Evolutionary conservation across 2,113 vertebrate species (phyloP), one percentile per base, ranked within the genome.

Genomic region (Centropristis striata): DNA sequence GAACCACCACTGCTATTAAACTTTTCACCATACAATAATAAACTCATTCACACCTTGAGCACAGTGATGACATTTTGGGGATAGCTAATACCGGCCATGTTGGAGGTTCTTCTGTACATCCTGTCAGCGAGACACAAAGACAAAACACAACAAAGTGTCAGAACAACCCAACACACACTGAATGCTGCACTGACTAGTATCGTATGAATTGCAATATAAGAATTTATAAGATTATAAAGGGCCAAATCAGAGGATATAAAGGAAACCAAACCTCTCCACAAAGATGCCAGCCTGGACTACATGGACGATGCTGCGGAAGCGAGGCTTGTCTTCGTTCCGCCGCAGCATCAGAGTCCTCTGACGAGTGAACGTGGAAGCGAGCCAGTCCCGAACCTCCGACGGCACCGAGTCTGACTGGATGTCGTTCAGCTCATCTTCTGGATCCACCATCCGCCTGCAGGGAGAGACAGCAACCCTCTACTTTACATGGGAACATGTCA

Each of bases 201-300:
- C 6, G 32, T 32, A 32, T 32, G 6, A 32, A 3, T 6, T 4
- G 3, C 3, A 32, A 32, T 32, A 32, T 6, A 32, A 32, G 3
- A 32, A 32, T 6, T 32, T 6, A 32, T 4, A 32, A 32, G 4
- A 32, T 32, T 32, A 32, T 6, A 32, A 18, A 14, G 20, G 4
- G 11, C 4, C 20, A 39, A 14, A 11, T n/a, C 44, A 61, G 6
- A 51, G 39, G 14, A 9, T 10, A 25, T 15, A 2, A 59, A 41
- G 25, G 4, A 46, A 59, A n/a, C 6, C 85, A 27, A 49, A 99
- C 98, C 98, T 97, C 87, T 99, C 98, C 69, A 99, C 98, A 86
- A 99, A 99, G 93, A 99, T 99, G 50, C 98, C 97, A 72, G 98
- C 98, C 90, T 99, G 97, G 54, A 99, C 97, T 2, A 96, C 98